Evolutionary conservation across 2,797 vertebrate species (phyloP).

Genomic region (Vipera ursinii): DNA sequence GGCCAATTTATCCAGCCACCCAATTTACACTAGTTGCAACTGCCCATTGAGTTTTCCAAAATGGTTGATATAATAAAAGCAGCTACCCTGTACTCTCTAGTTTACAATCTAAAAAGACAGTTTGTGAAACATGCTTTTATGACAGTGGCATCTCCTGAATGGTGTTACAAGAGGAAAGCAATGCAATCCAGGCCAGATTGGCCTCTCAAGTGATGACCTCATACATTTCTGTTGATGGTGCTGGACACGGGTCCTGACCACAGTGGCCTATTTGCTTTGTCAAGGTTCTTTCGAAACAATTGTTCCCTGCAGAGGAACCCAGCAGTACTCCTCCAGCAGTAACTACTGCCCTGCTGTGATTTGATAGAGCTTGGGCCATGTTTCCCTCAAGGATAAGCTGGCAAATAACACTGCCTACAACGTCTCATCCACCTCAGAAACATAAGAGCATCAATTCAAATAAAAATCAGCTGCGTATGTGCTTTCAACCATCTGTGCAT

Average conservation of each 20-base stretch:
- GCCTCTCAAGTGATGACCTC: neutral
- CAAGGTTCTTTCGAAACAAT: neutral
- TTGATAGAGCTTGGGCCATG: neutral
- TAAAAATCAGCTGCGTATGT: conserved; percentile 2
- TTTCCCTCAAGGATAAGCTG: conserved; percentile 4
- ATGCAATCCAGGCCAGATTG: neutral
- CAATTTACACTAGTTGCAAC: neutral
- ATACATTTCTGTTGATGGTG: neutral
- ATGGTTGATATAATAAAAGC: neutral
- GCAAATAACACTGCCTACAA: neutral
- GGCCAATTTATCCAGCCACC: neutral
- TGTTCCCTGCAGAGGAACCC: neutral
- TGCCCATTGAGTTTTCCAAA: neutral
- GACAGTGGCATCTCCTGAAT: neutral
- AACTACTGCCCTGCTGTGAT: neutral
- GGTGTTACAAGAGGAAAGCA: neutral
- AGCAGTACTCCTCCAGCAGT: neutral
- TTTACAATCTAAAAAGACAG: neutral
- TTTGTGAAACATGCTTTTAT: neutral
- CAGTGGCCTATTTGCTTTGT: neutral
- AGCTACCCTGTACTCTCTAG: neutral
- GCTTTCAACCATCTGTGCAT: neutral
- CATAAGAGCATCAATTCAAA: neutral
- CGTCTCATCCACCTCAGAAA: neutral
- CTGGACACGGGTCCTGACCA: neutral